phyloP scores from a whole-genome alignment of 2,797 vertebrate genomes.

The Simalia tracyae region DNA sequence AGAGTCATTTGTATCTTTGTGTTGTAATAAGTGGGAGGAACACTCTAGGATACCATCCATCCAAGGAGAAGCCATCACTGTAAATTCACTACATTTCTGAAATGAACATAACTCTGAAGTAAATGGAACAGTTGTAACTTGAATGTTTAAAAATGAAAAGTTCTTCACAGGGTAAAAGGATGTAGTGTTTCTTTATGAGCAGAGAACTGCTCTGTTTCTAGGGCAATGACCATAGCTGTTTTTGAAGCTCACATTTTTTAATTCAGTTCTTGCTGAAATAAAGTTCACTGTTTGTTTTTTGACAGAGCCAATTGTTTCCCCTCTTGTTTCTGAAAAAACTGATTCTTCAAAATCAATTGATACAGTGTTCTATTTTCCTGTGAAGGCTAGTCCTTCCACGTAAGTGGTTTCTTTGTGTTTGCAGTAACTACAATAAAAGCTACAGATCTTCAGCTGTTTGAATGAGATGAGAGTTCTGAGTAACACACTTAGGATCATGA shows the following conservation, averaged over 20 bases:
- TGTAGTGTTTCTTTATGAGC: neutral
- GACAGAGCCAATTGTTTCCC: conserved; percentile 59
- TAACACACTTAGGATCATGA: neutral
- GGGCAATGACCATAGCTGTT: neutral
- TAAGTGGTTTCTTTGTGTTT: conserved; percentile 30
- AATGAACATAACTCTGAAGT: neutral
- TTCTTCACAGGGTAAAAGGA: neutral
- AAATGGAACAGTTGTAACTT: neutral
- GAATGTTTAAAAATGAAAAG: neutral
- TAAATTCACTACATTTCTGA: neutral
- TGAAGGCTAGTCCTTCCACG: conserved; percentile 32
- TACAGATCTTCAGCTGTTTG: neutral
- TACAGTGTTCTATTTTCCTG: neutral
- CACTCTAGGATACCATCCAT: neutral
- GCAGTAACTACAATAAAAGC: neutral
- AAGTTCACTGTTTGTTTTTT: conserved; percentile 29
- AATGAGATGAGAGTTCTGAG: neutral
- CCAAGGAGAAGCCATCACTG: neutral
- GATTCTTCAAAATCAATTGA: neutral
- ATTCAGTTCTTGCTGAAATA: neutral
- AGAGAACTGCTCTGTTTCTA: neutral
- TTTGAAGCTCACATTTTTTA: neutral
- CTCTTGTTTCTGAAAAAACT: conserved; percentile 16
- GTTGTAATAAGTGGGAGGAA: neutral
- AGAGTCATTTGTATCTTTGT: neutral